Evolutionary conservation across 2,797 vertebrate genomes (phyloP).

Genomic region (Sebastes vulpes): DNA sequence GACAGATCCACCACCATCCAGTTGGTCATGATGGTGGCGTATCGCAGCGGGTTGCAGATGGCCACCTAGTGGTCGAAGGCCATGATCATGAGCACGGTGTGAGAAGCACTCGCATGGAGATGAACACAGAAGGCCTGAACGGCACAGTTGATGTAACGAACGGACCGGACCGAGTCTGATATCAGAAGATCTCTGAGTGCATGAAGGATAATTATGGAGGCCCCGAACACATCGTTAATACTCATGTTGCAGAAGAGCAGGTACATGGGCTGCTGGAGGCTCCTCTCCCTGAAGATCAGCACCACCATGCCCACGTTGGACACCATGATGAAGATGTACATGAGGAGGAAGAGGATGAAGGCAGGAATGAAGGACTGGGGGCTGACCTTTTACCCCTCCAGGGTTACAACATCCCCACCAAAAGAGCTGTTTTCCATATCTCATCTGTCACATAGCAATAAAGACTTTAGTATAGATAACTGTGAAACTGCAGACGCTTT

Average conservation of each 20-base stretch:
- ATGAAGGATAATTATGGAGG: constrained; percentile 69
- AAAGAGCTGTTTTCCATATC: constrained; percentile 69
- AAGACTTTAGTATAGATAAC: background rate
- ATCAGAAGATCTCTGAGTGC: constrained; percentile 79
- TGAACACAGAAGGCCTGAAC: constrained; percentile 87
- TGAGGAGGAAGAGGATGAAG: constrained; percentile 60
- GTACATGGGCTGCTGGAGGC: constrained; percentile 87
- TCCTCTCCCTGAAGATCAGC: constrained; percentile 36
- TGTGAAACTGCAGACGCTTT: background rate
- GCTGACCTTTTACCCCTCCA: constrained; percentile 63
- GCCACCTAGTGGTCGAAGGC: constrained; percentile 88
- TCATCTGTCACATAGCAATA: background rate
- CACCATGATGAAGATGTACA: constrained; percentile 60
- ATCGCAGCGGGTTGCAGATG: constrained; percentile 86
- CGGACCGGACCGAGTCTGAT: background rate
- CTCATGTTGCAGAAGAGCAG: constrained; percentile 87
- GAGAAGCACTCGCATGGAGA: constrained; percentile 74
- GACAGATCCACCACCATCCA: constrained; percentile 77
- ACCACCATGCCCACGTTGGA: constrained; percentile 60
- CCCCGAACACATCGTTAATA: constrained; percentile 78
- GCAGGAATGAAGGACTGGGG: constrained; percentile 12
- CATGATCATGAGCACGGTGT: constrained; percentile 88
- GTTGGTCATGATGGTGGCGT: constrained; percentile 78
- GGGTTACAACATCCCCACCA: constrained; percentile 22
- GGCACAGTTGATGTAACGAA: constrained; percentile 75